A percentile compares a stretch with the other conserved stretches of the same genome.
These are phyloP conservation scores for Acomys russatus DNA, from an alignment of 2,797 vertebrate species.

Conservation along the genomic window DNA sequence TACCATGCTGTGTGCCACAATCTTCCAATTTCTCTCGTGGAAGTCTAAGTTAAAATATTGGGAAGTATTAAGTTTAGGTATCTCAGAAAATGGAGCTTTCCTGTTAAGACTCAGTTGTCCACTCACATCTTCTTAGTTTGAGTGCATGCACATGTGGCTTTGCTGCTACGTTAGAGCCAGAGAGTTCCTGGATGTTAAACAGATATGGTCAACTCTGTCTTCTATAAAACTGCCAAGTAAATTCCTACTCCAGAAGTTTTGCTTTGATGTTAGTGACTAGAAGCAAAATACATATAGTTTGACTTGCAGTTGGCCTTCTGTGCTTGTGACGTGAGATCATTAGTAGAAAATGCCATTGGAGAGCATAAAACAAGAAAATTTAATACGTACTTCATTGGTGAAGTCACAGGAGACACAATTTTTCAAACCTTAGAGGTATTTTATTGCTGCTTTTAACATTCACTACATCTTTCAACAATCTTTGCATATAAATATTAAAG, in stretches of 20 bases:
- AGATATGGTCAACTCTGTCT: background rate
- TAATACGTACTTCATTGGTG: slow-evolving; percentile 58
- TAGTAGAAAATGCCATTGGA: slow-evolving; percentile 48
- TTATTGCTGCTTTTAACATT: slow-evolving; percentile 68
- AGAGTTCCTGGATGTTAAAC: background rate
- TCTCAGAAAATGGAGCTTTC: background rate
- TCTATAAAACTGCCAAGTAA: slow-evolving; percentile 64
- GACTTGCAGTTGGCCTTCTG: slow-evolving; percentile 53
- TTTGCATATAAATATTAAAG: slow-evolving; percentile 74
- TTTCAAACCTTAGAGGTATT: slow-evolving; percentile 70
- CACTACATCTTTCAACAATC: slow-evolving; percentile 61
- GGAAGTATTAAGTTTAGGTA: background rate
- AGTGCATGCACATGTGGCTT: background rate
- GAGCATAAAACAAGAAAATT: slow-evolving; percentile 75
- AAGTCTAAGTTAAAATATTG: background rate
- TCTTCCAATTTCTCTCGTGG: background rate
- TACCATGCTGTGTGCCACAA: background rate
- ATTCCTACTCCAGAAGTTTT: slow-evolving; percentile 47
- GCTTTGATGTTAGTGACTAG: slow-evolving; percentile 10
- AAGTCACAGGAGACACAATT: slow-evolving; percentile 57
- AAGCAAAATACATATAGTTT: slow-evolving; percentile 63
- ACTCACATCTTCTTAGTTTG: background rate
- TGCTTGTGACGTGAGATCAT: background rate
- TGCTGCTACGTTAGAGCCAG: background rate
- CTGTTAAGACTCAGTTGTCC: background rate